These are phyloP conservation scores for Salticus scenicus DNA, from an alignment of 2,888 invertebrate species.

Conservation along the genomic window DNA sequence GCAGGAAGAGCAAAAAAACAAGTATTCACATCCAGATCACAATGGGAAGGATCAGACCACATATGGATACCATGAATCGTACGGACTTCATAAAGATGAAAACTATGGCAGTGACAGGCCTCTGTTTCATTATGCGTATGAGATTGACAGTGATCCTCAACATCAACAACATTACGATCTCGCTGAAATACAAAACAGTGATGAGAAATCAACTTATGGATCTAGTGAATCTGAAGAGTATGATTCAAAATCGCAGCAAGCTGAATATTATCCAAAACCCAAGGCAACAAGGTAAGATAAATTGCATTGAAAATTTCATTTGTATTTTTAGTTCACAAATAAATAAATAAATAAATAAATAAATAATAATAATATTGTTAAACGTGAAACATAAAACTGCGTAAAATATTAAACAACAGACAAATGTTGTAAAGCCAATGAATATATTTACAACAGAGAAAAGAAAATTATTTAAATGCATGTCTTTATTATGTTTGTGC, in stretches of 20 bases:
- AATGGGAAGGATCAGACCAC: neutral
- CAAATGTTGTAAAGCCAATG: too few species aligned
- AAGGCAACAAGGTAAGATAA: neutral
- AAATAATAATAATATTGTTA: too few species aligned
- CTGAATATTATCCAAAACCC: neutral
- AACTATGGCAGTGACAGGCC: neutral
- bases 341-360: too few species aligned
- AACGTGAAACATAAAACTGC: too few species aligned
- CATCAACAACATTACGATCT: conserved; percentile 6
- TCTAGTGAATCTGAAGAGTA: neutral
- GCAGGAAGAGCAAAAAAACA: neutral
- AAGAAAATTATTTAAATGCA: too few species aligned
- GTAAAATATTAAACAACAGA: too few species aligned
- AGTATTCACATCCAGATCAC: neutral
- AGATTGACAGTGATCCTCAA: neutral
- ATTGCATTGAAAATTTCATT: too few species aligned
- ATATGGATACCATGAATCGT: conserved; percentile 18
- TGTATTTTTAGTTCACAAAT: too few species aligned
- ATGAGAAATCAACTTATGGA: conserved; percentile 5
- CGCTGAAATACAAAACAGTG: neutral
- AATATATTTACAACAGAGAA: too few species aligned
- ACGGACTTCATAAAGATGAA: neutral
- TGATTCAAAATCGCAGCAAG: neutral
- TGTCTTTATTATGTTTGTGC: too few species aligned
- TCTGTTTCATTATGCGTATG: neutral